Base-by-base conservation (phyloP, 2,888 invertebrate species). In the Tetrapedia diversipes region DNA sequence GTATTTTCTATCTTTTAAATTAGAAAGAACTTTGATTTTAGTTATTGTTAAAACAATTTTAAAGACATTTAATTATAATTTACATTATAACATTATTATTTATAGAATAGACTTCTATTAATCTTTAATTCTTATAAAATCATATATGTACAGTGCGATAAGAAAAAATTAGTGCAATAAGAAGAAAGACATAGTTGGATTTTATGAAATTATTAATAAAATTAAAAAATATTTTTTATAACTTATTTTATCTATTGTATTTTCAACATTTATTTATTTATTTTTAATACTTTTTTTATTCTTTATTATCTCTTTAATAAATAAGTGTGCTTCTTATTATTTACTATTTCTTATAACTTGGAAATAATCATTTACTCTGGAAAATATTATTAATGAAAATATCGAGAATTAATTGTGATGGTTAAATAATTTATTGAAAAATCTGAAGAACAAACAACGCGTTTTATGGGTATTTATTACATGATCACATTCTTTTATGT, bases 401-500 rank as follows among this genome's bases (percentile, higher is more conserved):
- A 4, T 22, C 22, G 24, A 11, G 14, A 14, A 14, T 1, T 29
- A 22, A 7, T 41, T 41, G 4, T 16, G 2, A 43, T 41, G 11
- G 29, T n/a, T 1, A n/a, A 32, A 54, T 34, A 4, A 27, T 2
- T 0, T 19, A 47, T 14, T 1, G 2, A 29, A 27, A 29, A 37
- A 27, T 57, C 14, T 47, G 16, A 34, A 27, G 4, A 22, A 60
- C 3, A 41, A 32, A 19, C 22, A 51, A 22, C n/a, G 41, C n/a
- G 19, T 57, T 41, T 32, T 16, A 1, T 22, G 10, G 19, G 3
- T 27, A 39, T n/a, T 4, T n/a, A 57, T 57, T n/a, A 11, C 16
- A 41, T 34, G 16, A 24, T 68, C 53, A 68, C 37, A 37, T 29
- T 41, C 43, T 19, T 16, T 32, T 8, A n/a, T 22, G 10, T n/a